Evolutionary conservation across 2,797 vertebrate species (phyloP), one percentile per base, ranked within the genome.

Genomic region (Cacajao melanocephalus): DNA sequence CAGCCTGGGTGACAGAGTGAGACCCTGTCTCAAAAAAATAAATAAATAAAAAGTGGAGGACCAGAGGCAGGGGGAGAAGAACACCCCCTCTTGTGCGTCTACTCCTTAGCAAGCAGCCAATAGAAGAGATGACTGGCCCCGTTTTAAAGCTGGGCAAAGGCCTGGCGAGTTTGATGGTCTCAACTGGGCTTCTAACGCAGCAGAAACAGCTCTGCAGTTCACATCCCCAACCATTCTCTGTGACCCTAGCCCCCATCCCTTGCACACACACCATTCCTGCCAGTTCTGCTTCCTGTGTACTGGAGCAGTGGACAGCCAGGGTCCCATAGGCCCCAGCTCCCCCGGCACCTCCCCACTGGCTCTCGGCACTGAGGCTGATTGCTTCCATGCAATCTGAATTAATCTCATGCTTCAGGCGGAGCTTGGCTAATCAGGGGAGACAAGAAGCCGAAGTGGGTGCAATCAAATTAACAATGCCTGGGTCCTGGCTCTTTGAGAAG

Each of bases 391-490:
- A 96, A 98, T 98, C 94, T 95, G 98, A 98, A 98, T 98, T 98
- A 98, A 98, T 98, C 98, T 98, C 98, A 91, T 98, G 97, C 98
- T 98, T 98, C 98, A 98, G 98, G 98, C 98, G 98, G 93, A 98
- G 97, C 98, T 98, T 97, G 90, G 98, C 98, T 99, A 98, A 98
- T 98, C 98, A 98, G 98, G 85, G 96, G 78, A 95, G 98, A 98
- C 98, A 98, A 98, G 98, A 98, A 98, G 96, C 98, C 89, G 70
- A 95, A 98, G 98, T 5, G 90, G 98, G 98, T 80, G 98, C 98
- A 97, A 98, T 98, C 98, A 98, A 98, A 98, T 99, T 98, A 98
- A 95, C 93, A 95, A 93, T 70, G 82, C 98, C 95, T 72, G 39
- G 85, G 97, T 98, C 97, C 97, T 33, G 7, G 96, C 98, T 97